phyloP scores from a whole-genome alignment of 2,888 invertebrate species.

The Caenorhabditis zanzibari region DNA sequence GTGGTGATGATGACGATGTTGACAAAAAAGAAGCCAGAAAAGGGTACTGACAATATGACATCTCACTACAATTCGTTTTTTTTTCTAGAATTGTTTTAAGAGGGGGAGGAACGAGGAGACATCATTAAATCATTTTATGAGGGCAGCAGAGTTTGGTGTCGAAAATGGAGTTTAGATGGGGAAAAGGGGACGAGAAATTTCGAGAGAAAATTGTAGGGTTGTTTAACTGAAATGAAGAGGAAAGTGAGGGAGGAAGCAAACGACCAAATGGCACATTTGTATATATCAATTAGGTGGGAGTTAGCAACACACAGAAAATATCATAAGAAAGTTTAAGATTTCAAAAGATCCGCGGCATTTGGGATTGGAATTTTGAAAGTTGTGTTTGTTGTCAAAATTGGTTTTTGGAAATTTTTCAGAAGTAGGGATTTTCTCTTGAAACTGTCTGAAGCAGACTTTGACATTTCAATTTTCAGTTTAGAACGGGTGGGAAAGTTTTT shows the following conservation, averaged over 20 bases:
- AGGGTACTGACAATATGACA: conserved; percentile 22
- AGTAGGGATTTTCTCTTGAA: not conserved
- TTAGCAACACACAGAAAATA: conserved; percentile 14
- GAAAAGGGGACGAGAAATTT: conserved; percentile 7
- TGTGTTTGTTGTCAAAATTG: not conserved
- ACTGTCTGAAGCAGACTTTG: not conserved
- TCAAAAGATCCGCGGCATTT: conserved; percentile 19
- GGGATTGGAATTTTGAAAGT: not conserved
- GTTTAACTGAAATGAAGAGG: conserved; percentile 10
- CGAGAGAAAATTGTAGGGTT: conserved; percentile 41
- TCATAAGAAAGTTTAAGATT: conserved; percentile 8
- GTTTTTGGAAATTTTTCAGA: not conserved
- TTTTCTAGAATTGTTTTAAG: not conserved
- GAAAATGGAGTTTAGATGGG: not conserved
- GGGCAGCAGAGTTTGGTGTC: conserved; percentile 5
- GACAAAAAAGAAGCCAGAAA: conserved; percentile 21
- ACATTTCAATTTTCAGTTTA: no score
- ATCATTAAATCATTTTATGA: conserved; percentile 21
- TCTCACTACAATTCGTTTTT: not conserved
- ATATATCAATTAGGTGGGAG: conserved; percentile 48
- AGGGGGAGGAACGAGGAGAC: not conserved
- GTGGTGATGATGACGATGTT: conserved; percentile 30
- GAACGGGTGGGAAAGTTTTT: no score
- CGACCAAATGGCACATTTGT: conserved; percentile 48
- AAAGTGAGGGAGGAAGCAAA: conserved; percentile 7